Evolutionary conservation across 2,113 vertebrate genomes (phyloP), one percentile per base, ranked within the genome.

Genomic region (Lates calcarifer): DNA sequence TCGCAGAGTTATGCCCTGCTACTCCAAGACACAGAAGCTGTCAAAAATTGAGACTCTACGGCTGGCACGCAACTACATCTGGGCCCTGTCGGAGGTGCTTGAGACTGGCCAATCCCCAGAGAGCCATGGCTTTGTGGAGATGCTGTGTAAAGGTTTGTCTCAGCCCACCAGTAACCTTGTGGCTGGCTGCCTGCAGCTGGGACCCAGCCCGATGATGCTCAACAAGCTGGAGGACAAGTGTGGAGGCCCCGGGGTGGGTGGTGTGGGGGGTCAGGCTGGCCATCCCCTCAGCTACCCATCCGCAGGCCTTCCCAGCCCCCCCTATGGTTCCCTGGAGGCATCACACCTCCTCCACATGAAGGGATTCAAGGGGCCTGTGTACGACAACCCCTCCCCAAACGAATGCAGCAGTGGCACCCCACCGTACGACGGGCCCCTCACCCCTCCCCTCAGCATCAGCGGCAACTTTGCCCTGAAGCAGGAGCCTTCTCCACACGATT

Each of bases 91-190:
- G 0, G 98, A 99, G 92, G 97, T 98, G 35, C 94, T 99, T 5
- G 97, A 99, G 82, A 97, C 74, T 0, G 97, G 97, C 1, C 96
- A 98, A 92, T 98, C 94, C 0, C 91, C 96, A 0, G 98, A 99
- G 89, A 96, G 96, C 45, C 96, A 96, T 10, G 95, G 95, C 62
- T 99, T 99, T 55, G 86, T 98, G 83, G 98, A 99, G 85, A 99
- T 98, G 97, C 95, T 99, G 69, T 99, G 98, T 71, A 99, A 98
- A 93, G 98, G 98, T n/a, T 94, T 99, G 17, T 99, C 98, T 11
- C 98, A 99, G 83, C 98, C 98, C 78, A 99, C 98, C 75, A 99
- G 97, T 86, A 99, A 99, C 91, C 89, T 99, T 9, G 98, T 99
- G 83, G 98, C 98, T 1, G 98, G 98, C 0, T 99, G 97, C 41